Base-by-base conservation (phyloP, 2,797 vertebrate species). In the Artibeus lituratus region DNA sequence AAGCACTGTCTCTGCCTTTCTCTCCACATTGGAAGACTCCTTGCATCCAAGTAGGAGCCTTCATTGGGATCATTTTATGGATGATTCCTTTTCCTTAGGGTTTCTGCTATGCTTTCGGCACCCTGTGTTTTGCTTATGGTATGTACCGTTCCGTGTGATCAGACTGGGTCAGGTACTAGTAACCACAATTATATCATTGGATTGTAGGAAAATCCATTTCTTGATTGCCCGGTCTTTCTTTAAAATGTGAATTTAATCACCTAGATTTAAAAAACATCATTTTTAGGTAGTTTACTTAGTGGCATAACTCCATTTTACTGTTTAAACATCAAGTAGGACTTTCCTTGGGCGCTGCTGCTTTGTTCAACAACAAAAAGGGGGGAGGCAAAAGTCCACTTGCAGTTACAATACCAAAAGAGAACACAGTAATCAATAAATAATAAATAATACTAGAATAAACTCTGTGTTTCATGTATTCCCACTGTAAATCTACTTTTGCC, bases 211-310 rank as follows among this genome's bases (percentile, higher is more conserved):
- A 92, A 93, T 87, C 35, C 57, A 91, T 69, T 69, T 91, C 47
- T 87, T 51, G 15, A 42, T 12, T 42, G 29, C 72, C 37, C n/a
- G 80, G 87, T 91, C 62, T 93, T 35, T 72, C 32, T 73, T 29
- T 95, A 94, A 96, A 90, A 87, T n/a, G 49, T 85, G 14, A 5
- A 83, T 87, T 86, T 87, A 84, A 77, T 83, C 39, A 93, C 22
- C 22, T 14, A 44, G 69, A 78, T 32, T 67, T 26, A 72, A 94
- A 90, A 59, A 78, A 21, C 4, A 90, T 69, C 42, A 44, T 55
- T 65, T 93, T 82, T 85, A 74, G 49, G 53, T 42, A 85, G 22
- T 91, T 93, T 87, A 37, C 53, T 81, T 73, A 51, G n/a, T 19
- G 53, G n/a, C 39, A 85, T 37, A 57, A 74, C 16, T 83, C 10